These are phyloP conservation scores for Phyto melanocephala DNA, from an alignment of 2,888 invertebrate species.

Conservation along the genomic window DNA sequence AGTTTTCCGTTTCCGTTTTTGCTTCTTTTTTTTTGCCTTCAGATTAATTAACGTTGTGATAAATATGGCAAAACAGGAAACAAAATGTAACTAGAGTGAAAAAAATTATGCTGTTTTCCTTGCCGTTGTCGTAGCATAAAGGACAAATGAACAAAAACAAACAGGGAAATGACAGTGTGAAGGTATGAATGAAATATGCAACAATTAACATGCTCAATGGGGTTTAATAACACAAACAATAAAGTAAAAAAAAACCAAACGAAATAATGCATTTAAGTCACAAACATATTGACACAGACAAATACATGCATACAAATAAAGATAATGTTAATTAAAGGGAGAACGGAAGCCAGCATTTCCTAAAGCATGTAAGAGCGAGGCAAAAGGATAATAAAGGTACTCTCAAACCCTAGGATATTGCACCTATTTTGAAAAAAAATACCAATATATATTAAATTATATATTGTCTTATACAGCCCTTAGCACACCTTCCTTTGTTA, in stretches of 20 bases:
- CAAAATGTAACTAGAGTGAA: not conserved
- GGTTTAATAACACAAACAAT: not conserved
- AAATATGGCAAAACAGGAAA: not conserved
- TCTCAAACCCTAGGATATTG: too few relatives aligned
- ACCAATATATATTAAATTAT: too few relatives aligned
- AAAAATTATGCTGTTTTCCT: not conserved
- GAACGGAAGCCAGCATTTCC: too few relatives aligned
- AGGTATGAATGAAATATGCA: slow-evolving; percentile 15
- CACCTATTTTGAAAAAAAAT: too few relatives aligned
- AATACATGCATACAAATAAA: not conserved
- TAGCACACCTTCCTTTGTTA: not conserved
- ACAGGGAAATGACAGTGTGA: not conserved
- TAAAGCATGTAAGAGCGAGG: too few relatives aligned
- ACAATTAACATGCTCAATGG: slow-evolving; percentile 22
- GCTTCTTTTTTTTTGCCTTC: not conserved
- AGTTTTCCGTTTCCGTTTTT: too few relatives aligned
- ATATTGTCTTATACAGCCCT: not conserved
- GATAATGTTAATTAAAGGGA: too few relatives aligned
- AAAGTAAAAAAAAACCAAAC: not conserved
- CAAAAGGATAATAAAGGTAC: too few relatives aligned
- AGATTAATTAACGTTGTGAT: slow-evolving; percentile 4
- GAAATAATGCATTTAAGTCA: not conserved
- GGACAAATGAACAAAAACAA: not conserved
- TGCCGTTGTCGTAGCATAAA: not conserved
- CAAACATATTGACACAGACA: not conserved